Evolutionary conservation across 2,888 invertebrate species (phyloP).

Genomic region (Lapara coniferarum): DNA sequence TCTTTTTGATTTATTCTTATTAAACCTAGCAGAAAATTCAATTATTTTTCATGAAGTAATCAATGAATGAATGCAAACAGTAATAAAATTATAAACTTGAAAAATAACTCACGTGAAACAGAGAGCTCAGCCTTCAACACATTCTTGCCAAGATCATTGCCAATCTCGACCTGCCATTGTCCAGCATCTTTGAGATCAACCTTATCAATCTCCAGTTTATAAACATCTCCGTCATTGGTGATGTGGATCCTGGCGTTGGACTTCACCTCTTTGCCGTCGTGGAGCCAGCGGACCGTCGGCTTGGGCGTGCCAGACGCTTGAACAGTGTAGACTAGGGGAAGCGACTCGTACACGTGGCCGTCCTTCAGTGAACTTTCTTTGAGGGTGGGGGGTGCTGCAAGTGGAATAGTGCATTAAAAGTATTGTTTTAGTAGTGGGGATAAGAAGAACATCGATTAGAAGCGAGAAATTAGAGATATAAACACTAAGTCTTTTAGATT

Average conservation of each 20-base stretch:
- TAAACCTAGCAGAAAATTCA: too few species aligned
- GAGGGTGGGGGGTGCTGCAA: slow-evolving; percentile 88
- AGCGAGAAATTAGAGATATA: neutral
- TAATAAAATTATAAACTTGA: too few species aligned
- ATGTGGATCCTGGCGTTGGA: slow-evolving; percentile 85
- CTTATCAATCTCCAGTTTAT: slow-evolving; percentile 88
- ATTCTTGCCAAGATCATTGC: slow-evolving; percentile 92
- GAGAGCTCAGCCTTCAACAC: slow-evolving; percentile 88
- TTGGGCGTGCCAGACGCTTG: slow-evolving; percentile 90
- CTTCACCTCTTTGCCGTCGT: slow-evolving; percentile 89
- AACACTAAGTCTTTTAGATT: neutral
- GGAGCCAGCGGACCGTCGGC: slow-evolving; percentile 91
- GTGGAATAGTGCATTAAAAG: neutral
- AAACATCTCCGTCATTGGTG: slow-evolving; percentile 87
- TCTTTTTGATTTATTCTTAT: too few species aligned
- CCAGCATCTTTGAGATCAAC: slow-evolving; percentile 90
- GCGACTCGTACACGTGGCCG: slow-evolving; percentile 90
- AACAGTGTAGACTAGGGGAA: slow-evolving; percentile 91
- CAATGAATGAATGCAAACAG: too few species aligned
- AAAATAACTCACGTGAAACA: slow-evolving; percentile 85
- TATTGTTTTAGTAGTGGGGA: neutral
- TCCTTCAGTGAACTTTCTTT: slow-evolving; percentile 89
- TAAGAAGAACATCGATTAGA: slow-evolving; percentile 1
- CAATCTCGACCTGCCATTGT: slow-evolving; percentile 91
- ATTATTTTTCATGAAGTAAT: too few species aligned